Conservation (phyloP, 64 coral and sea anemone genomes). For the Actinia tenebrosa region DNA sequence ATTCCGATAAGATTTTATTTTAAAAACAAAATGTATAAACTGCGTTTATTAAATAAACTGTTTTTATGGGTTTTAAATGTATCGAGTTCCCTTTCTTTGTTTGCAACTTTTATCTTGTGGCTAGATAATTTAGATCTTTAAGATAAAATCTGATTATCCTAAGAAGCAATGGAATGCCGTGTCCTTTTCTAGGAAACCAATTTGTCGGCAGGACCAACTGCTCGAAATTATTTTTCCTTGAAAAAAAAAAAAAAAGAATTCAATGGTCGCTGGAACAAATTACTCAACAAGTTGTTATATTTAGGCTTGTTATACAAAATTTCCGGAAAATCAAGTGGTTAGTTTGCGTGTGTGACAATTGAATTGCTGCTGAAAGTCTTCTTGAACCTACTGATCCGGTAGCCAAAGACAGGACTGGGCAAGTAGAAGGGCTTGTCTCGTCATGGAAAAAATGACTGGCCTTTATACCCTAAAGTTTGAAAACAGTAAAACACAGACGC, state of each 20-base stretch:
- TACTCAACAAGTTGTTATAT: not conserved
- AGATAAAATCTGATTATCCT: not conserved
- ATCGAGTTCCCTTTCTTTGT: not conserved
- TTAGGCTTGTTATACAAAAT: not conserved
- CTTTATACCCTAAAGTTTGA: not conserved
- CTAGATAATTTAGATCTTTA: not conserved
- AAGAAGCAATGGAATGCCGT: no score
- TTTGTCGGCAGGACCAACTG: no score
- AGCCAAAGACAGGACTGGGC: not conserved
- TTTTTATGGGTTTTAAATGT: not conserved
- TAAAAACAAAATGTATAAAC: not conserved
- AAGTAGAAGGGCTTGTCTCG: not conserved
- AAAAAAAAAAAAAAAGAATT: no score
- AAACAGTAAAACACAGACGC: not conserved
- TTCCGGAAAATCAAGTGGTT: not conserved
- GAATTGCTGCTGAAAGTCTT: not conserved
- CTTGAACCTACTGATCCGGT: not conserved
- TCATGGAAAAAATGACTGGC: not conserved
- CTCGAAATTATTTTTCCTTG: not conserved
- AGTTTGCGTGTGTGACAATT: not conserved
- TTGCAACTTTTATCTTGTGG: not conserved
- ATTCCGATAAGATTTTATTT: not conserved
- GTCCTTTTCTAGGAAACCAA: no score
- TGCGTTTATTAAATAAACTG: not conserved
- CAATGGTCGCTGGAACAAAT: no score